A percentile compares a stretch with the other conserved stretches of the same genome.
phyloP scores from a whole-genome alignment of 2,113 vertebrate genomes.

The Grantiella picta region DNA sequence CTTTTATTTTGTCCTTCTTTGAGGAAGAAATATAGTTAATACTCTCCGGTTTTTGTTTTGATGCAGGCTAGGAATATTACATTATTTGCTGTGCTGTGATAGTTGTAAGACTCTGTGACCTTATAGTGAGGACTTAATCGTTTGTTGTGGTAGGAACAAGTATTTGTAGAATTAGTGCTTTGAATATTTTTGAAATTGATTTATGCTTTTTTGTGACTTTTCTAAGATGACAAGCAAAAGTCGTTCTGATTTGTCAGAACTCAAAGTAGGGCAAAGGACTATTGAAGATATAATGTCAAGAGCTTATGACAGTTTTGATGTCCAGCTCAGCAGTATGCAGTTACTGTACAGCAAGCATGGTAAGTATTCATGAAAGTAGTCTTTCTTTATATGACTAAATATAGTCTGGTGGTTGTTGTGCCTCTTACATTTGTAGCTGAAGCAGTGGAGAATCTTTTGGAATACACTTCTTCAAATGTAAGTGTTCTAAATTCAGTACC shows the following conservation, averaged over 20 bases:
- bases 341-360: constrained; percentile 88
- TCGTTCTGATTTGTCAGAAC: constrained; percentile 79
- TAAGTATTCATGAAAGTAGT: constrained; percentile 59
- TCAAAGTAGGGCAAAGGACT: constrained; percentile 76
- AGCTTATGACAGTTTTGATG: constrained; percentile 93
- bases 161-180: neutral
- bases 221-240: constrained; percentile 84
- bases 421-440: neutral
- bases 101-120: neutral
- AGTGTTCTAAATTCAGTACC: neutral
- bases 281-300: constrained; percentile 94
- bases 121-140: neutral
- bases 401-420: neutral
- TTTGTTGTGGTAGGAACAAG: neutral
- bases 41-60: neutral
- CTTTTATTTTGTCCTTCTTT: neutral
- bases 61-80: neutral
- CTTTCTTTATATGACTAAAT: neutral
- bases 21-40: neutral
- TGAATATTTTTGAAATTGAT: neutral
- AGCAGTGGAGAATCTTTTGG: neutral
- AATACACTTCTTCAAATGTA: neutral
- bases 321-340: constrained; percentile 92
- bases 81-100: neutral
- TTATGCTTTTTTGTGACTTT: neutral